Percentiles rank a stretch among this genome's conserved stretches.
Conservation (phyloP, 2,113 vertebrate species). For the Paradoxurus hermaphroditus region DNA sequence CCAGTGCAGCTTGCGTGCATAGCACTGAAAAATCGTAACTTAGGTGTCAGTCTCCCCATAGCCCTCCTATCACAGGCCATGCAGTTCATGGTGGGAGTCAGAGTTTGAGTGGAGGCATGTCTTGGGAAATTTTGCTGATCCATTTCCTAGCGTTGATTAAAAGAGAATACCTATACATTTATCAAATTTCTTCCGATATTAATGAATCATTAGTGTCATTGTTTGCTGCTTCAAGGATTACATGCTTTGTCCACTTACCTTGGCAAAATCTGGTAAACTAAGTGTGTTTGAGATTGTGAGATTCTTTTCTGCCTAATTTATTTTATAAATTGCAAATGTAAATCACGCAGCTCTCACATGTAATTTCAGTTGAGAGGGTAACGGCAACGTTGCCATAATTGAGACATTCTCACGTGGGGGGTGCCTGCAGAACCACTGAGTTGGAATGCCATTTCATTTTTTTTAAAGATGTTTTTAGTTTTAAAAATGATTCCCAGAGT, state of each 20-base stretch:
- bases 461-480: conserved; percentile 37
- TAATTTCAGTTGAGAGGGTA: conserved; percentile 50
- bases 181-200: conserved; percentile 75
- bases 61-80: not conserved
- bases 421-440: not conserved
- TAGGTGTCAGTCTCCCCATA: not conserved
- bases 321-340: conserved; percentile 78
- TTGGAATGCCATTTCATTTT: not conserved
- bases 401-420: conserved; percentile 27
- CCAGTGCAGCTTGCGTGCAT: not conserved
- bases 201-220: conserved; percentile 72
- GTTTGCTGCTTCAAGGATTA: conserved; percentile 73
- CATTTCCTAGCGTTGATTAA: conserved; percentile 48
- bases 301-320: conserved; percentile 82
- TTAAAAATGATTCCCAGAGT: conserved; percentile 67
- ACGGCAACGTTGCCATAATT: not conserved
- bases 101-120: not conserved
- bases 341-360: conserved; percentile 41
- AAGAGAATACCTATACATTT: conserved; percentile 43
- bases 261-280: conserved; percentile 65
- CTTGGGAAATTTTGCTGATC: conserved; percentile 11
- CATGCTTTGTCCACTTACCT: conserved; percentile 74
- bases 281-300: conserved; percentile 74
- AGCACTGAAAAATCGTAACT: not conserved
- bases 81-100: not conserved